Conservation (phyloP, 2,888 invertebrate genomes). For the Acleris sparsana region DNA sequence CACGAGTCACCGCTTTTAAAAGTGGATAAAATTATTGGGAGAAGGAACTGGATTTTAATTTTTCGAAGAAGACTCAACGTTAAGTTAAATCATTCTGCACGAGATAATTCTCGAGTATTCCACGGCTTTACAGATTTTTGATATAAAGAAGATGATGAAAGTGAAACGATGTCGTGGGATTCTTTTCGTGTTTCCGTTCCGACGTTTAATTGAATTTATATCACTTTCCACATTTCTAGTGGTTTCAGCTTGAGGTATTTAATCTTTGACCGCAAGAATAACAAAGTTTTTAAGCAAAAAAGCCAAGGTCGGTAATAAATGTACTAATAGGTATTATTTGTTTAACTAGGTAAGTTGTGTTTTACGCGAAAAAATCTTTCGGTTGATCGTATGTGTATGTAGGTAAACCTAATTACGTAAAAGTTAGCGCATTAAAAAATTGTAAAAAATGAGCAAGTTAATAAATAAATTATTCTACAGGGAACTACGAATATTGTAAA, state of each 20-base stretch:
- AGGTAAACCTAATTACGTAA: no score
- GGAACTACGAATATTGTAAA: no score
- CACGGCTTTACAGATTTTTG: conserved; percentile 58
- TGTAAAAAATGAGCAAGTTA: no score
- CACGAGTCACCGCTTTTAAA: conserved; percentile 58
- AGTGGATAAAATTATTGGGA: conserved; percentile 60
- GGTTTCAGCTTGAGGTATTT: conserved; percentile 7
- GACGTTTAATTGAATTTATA: conserved; percentile 25
- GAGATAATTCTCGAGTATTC: conserved; percentile 67
- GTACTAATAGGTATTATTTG: no score
- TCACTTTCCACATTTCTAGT: conserved; percentile 7
- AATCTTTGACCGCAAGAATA: no score
- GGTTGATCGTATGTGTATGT: no score
- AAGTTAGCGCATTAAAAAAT: no score
- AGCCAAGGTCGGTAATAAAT: no score
- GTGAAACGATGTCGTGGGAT: conserved; percentile 54
- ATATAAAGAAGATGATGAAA: conserved; percentile 56
- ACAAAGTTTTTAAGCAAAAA: no score
- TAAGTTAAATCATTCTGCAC: conserved; percentile 76
- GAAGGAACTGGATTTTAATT: conserved; percentile 63
- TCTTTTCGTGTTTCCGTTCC: conserved; percentile 43
- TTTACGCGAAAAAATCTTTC: no score
- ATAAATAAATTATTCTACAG: no score
- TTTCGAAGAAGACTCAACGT: conserved; percentile 59
- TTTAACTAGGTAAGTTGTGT: no score